These are phyloP conservation scores for Scaptomyza graminum DNA, from an alignment of 1,140 invertebrate genomes.

Conservation along the genomic window DNA sequence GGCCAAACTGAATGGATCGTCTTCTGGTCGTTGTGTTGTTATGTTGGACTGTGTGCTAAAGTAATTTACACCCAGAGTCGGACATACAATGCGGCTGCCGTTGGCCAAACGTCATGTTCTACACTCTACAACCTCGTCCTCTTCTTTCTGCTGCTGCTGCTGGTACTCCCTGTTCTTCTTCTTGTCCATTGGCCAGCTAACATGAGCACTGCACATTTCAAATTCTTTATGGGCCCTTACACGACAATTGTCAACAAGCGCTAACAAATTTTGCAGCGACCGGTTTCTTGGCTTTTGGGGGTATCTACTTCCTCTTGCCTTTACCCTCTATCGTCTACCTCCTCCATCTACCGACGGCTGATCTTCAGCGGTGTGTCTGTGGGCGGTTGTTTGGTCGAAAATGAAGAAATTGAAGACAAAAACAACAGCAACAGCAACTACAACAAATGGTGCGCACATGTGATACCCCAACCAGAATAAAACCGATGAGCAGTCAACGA, in stretches of 20 bases:
- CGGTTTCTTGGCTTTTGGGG: constrained; percentile 28
- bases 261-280: constrained; percentile 69
- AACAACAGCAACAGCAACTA: constrained; percentile 38
- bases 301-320: no score
- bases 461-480: constrained; percentile 7
- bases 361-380: constrained; percentile 53
- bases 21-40: constrained; percentile 17
- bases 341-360: not conserved
- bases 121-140: constrained; percentile 5
- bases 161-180: no score
- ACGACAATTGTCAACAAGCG: constrained; percentile 79
- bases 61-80: constrained; percentile 74
- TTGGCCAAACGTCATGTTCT: constrained; percentile 49
- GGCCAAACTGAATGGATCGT: constrained; percentile 34
- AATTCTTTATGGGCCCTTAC: constrained; percentile 70
- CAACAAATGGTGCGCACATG: constrained; percentile 54
- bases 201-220: constrained; percentile 62
- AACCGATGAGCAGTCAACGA: not conserved
- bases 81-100: constrained; percentile 38
- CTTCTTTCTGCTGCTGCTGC: not conserved
- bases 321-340: no score
- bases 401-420: constrained; percentile 74
- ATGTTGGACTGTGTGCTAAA: constrained; percentile 48
- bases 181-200: constrained; percentile 22
- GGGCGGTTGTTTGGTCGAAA: constrained; percentile 55